Evolutionary conservation across 2,888 invertebrate species (phyloP).

Genomic region (Hirtodrosophila trivittata): DNA sequence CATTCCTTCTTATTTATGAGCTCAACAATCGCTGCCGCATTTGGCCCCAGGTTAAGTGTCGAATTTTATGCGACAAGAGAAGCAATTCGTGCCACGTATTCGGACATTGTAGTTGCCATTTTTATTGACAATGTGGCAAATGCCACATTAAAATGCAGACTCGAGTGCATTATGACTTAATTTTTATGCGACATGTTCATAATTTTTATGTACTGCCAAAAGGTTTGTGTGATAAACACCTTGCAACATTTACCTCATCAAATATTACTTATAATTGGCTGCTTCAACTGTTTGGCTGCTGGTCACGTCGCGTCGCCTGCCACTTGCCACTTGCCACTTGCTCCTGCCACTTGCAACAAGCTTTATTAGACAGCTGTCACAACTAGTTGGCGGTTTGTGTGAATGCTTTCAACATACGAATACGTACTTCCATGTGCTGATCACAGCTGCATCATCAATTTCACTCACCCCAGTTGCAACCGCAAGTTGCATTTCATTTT

Average conservation of each 20-base stretch:
- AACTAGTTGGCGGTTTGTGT: constrained; percentile 29
- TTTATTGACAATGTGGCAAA: constrained; percentile 46
- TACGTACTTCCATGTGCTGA: constrained; percentile 10
- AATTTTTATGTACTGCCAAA: constrained; percentile 63
- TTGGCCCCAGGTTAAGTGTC: constrained; percentile 42
- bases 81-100: constrained; percentile 10
- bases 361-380: constrained; percentile 49
- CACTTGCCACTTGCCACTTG: constrained; percentile 17
- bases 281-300: constrained; percentile 14
- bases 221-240: constrained; percentile 47
- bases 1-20: too few species aligned
- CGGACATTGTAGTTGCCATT: constrained; percentile 62
- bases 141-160: too few species aligned
- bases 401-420: constrained; percentile 19
- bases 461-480: constrained; percentile 14
- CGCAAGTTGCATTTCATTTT: constrained; percentile 48
- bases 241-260: constrained; percentile 28
- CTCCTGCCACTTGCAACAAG: too few species aligned
- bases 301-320: constrained; percentile 22
- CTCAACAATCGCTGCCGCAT: constrained; percentile 57
- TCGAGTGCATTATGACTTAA: constrained; percentile 74
- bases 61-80: constrained; percentile 44
- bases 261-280: constrained; percentile 40
- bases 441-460: constrained; percentile 44
- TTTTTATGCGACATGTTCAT: constrained; percentile 65